A percentile compares a stretch with the other conserved stretches of the same genome.
These are phyloP conservation scores for Lepus europaeus DNA, from an alignment of 2,113 vertebrate genomes.

Conservation along the genomic window DNA sequence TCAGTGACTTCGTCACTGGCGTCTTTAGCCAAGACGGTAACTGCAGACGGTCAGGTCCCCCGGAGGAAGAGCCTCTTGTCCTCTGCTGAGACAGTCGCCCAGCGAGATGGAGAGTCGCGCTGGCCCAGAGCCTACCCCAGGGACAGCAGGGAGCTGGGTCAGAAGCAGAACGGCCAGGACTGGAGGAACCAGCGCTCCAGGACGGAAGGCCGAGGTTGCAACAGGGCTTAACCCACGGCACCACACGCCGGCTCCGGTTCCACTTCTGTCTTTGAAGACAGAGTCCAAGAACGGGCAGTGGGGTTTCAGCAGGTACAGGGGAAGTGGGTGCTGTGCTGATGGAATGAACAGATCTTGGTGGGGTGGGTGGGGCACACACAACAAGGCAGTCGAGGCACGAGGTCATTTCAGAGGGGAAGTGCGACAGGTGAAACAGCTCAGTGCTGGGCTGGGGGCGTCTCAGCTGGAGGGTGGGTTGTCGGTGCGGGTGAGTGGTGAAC, in stretches of 20 bases:
- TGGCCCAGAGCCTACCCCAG: not conserved
- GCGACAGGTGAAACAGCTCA: not conserved
- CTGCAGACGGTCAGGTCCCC: not conserved
- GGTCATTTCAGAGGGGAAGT: not conserved
- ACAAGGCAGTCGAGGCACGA: not conserved
- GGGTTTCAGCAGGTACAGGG: not conserved
- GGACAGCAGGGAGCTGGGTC: not conserved
- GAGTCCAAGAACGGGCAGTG: not conserved
- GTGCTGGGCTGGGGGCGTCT: not conserved
- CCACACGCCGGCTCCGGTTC: not conserved
- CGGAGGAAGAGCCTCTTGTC: not conserved
- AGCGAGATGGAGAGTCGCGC: not conserved
- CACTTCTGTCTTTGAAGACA: not conserved
- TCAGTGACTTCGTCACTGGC: slow-evolving; percentile 8
- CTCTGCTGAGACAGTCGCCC: not conserved
- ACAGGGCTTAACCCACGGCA: too few species aligned
- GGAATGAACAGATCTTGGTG: not conserved
- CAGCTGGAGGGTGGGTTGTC: not conserved
- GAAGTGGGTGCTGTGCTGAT: not conserved
- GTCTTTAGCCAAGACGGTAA: slow-evolving; percentile 7
- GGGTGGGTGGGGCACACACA: too few species aligned
- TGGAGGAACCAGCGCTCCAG: too few species aligned
- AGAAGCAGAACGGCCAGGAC: too few species aligned
- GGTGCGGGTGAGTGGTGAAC: not conserved
- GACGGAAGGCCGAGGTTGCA: too few species aligned